Base-by-base conservation (phyloP, 1,140 invertebrate genomes). In the Stenopsyche tienmushanensis region DNA sequence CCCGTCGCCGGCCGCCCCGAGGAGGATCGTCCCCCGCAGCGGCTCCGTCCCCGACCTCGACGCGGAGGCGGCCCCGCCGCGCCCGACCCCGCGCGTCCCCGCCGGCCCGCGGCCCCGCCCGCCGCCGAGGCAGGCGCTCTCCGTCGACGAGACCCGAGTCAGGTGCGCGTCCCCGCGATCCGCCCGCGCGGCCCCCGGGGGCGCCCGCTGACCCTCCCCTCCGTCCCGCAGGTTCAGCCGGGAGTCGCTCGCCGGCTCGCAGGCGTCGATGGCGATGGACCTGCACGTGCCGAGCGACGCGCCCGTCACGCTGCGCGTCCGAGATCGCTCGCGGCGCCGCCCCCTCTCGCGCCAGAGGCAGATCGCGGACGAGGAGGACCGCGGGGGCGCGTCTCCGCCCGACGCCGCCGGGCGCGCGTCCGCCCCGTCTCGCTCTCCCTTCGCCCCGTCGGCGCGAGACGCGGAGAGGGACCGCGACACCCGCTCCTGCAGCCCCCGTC, bases 321-420 rank as follows among this genome's bases (percentile, higher is more conserved):
- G 85, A 60, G 88, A 90, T 75, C 78, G 80, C 15, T 66, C 68
- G 18, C 45, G 68, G 23, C 78, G 90, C 15, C 90, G 91, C 72
- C 86, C 90, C 29, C 78, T 92, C n/a, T 78, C 85, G 3, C 77
- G 91, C 13, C 91, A 93, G 72, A 84, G 85, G 53, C 87, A 87
- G 57, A 85, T 93, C 15, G 84, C 86, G 5, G 85, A 87, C 63
- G 86, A 88, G 62, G 84, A 84, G 44, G 73, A 70, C 2, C 64
- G 65, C 67, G 15, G 65, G 59, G 41, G 71, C 17, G 57, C 57
- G 47, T 60, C 57, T 62, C 21, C 26, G 15, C 20, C n/a, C n/a
- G n/a, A n/a, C n/a, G n/a, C n/a, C n/a, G n/a, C n/a, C n/a, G n/a
- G n/a, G n/a, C n/a, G n/a, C 29, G 44, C 49, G 17, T 65, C 42